Percentiles rank a stretch among this genome's conserved stretches.
These are phyloP conservation scores for Coronaproctus castanopsis DNA, from an alignment of 2,888 invertebrate species.

Conservation along the genomic window DNA sequence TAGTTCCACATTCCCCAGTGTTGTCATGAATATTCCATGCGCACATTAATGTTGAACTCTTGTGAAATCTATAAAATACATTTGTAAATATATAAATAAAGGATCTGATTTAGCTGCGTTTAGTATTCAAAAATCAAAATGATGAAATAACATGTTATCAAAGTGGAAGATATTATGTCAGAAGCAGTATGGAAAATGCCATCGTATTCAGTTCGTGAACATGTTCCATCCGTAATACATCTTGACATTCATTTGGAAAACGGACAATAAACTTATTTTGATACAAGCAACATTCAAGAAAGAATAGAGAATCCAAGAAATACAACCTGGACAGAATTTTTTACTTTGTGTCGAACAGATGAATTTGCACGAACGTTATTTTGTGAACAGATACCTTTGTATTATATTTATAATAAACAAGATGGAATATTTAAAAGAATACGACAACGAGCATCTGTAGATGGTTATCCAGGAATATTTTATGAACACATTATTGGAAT, in stretches of 20 bases:
- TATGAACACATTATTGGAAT: conserved; percentile 1
- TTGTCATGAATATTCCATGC: not conserved
- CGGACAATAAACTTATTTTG: too few species aligned
- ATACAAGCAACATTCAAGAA: not conserved
- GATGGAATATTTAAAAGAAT: not conserved
- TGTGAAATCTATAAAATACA: not conserved
- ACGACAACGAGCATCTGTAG: conserved; percentile 4
- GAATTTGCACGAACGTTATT: conserved; percentile 6
- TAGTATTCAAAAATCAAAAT: conserved; percentile 15
- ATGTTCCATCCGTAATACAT: not conserved
- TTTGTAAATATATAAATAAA: conserved; percentile 21
- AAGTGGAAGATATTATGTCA: conserved; percentile 19
- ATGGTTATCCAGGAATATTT: not conserved
- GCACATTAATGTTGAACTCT: not conserved
- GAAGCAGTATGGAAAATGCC: not conserved
- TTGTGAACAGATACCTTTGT: conserved; percentile 10
- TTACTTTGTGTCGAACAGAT: conserved; percentile 4
- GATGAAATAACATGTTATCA: conserved; percentile 20
- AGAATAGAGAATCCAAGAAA: not conserved
- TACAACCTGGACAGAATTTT: not conserved
- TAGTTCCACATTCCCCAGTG: conserved; percentile 11
- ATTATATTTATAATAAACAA: conserved; percentile 8
- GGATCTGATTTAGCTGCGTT: conserved; percentile 16
- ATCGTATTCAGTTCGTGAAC: not conserved
- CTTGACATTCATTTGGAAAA: not conserved